A percentile compares a stretch with the other conserved stretches of the same genome.
phyloP scores from a whole-genome alignment of 2,113 vertebrate species.

The Cheirogaleus medius region DNA sequence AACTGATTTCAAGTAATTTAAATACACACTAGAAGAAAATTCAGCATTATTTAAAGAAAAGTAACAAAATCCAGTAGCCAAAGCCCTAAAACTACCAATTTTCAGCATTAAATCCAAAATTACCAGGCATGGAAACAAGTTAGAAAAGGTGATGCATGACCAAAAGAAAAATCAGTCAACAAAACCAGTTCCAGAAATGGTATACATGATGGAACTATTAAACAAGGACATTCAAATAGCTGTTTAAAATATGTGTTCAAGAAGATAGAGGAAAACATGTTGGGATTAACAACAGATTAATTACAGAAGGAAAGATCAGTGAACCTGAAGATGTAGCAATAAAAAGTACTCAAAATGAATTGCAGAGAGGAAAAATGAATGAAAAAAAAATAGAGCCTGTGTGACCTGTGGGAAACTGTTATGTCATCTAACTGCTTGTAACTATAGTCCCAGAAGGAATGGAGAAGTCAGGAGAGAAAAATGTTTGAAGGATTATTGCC shows the following conservation, averaged over 20 bases:
- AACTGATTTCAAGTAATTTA: not conserved
- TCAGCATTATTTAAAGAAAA: not conserved
- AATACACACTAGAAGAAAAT: not conserved
- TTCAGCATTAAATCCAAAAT: not conserved
- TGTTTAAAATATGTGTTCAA: not conserved
- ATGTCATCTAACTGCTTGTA: not conserved
- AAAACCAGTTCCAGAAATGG: not conserved
- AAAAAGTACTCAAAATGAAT: not conserved
- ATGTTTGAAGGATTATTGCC: not conserved
- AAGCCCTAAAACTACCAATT: not conserved
- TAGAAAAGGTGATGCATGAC: not conserved
- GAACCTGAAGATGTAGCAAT: not conserved
- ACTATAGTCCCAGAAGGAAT: not conserved
- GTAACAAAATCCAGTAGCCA: not conserved
- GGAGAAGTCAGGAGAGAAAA: not conserved
- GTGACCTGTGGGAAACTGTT: not conserved
- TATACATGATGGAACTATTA: not conserved
- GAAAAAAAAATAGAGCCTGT: not conserved
- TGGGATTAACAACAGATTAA: not conserved
- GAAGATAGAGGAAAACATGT: not conserved
- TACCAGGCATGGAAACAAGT: not conserved
- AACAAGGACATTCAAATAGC: not conserved
- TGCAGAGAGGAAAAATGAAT: not conserved
- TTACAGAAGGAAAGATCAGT: not conserved
- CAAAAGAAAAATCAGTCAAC: not conserved